Evolutionary conservation across 1,140 invertebrate species (phyloP).

Genomic region (Cephus cinctus): DNA sequence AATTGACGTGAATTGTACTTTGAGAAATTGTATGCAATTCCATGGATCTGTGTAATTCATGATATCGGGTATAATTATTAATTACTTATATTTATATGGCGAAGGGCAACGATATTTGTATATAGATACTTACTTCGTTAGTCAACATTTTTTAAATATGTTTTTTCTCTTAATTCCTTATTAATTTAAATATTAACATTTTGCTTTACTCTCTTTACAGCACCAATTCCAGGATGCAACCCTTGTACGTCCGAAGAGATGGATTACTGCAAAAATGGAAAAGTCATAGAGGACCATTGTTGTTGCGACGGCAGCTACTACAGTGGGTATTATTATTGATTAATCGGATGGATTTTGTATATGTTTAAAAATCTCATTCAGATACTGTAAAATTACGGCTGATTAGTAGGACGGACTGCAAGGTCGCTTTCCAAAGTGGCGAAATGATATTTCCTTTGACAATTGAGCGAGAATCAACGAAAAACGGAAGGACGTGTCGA

Average conservation of each 20-base stretch:
- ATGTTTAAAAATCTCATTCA: no score
- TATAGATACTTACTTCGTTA: no score
- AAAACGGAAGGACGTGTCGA: conserved; percentile 13
- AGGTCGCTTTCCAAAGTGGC: no score
- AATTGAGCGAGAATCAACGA: neutral
- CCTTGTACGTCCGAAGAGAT: conserved; percentile 62
- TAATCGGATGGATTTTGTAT: conserved; percentile 2
- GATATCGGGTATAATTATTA: no score
- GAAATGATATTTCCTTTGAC: no score
- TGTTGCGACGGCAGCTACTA: conserved; percentile 63
- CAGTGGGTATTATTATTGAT: conserved; percentile 27
- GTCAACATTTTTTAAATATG: no score
- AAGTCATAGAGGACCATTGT: conserved; percentile 69
- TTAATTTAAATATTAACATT: conserved; percentile 3
- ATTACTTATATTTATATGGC: no score
- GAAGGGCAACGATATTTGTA: no score
- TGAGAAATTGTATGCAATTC: conserved; percentile 16
- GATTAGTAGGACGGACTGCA: no score
- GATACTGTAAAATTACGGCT: no score
- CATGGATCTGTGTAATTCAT: conserved; percentile 22
- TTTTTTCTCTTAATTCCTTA: conserved; percentile 3
- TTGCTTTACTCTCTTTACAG: conserved; percentile 45
- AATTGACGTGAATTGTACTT: no score
- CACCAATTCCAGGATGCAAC: conserved; percentile 62
- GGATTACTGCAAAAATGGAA: conserved; percentile 63